phyloP scores from a whole-genome alignment of 1,140 invertebrate genomes.

The Hermetia illucens region DNA sequence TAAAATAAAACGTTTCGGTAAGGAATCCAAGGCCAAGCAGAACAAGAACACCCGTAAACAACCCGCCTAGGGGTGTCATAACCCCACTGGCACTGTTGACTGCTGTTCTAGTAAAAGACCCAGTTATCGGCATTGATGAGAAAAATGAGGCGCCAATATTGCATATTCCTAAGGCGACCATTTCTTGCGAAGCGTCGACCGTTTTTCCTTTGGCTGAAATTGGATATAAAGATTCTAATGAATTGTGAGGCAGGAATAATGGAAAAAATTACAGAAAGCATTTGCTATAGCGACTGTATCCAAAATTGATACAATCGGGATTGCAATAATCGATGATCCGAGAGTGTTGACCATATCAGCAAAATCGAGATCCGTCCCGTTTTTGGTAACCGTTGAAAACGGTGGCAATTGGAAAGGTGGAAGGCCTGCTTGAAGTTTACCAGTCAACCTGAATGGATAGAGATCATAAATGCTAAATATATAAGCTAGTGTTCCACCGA shows the following conservation, averaged over 20 bases:
- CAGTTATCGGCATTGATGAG: conserved; percentile 71
- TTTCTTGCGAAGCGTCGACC: conserved; percentile 65
- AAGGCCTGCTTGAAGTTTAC: conserved; percentile 41
- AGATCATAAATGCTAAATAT: conserved; percentile 33
- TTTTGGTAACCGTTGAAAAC: conserved; percentile 33
- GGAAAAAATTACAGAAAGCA: conserved; percentile 46
- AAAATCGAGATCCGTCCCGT: no score
- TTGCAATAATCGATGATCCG: conserved; percentile 43
- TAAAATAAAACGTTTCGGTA: conserved; percentile 51
- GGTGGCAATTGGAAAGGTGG: conserved; percentile 41
- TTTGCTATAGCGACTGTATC: conserved; percentile 68
- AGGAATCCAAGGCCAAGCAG: conserved; percentile 49
- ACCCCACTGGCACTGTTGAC: conserved; percentile 81
- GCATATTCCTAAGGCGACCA: conserved; percentile 58
- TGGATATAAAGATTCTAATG: conserved; percentile 16
- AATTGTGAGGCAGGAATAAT: conserved; percentile 1
- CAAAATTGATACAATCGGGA: conserved; percentile 57
- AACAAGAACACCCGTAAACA: conserved; percentile 51
- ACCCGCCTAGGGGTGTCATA: conserved; percentile 61
- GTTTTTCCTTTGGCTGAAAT: conserved; percentile 55
- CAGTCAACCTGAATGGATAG: conserved; percentile 46
- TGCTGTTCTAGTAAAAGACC: conserved; percentile 71
- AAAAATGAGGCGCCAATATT: conserved; percentile 75
- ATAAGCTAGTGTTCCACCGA: conserved; percentile 46
- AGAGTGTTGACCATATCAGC: conserved; percentile 40